phyloP scores from a whole-genome alignment of 2,888 invertebrate species.

The Coenonympha glycerion region DNA sequence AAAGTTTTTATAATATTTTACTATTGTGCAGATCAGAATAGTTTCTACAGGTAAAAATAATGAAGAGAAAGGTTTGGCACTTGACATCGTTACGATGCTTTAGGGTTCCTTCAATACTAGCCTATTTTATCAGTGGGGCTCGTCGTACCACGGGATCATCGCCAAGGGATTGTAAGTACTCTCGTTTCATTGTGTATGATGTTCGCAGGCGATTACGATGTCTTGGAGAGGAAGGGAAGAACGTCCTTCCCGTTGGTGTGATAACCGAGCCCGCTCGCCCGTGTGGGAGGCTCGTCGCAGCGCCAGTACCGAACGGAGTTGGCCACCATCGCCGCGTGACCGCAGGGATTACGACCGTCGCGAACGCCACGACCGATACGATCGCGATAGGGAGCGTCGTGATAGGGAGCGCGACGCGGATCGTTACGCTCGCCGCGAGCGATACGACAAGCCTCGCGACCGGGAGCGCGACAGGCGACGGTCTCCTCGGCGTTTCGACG shows the following conservation, averaged over 20 bases:
- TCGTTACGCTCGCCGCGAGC: conserved; percentile 40
- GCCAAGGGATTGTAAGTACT: conserved; percentile 48
- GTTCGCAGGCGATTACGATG: conserved; percentile 65
- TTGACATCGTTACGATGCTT: conserved; percentile 17
- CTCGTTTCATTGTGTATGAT: conserved; percentile 53
- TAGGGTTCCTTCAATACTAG: neutral
- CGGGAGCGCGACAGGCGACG: conserved; percentile 35
- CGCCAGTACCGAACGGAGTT: conserved; percentile 42
- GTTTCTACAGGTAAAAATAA: conserved; percentile 53
- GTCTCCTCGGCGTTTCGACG: conserved; percentile 36
- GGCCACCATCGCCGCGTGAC: conserved; percentile 35
- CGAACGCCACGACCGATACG: conserved; percentile 37
- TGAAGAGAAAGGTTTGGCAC: conserved; percentile 48
- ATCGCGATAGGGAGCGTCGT: conserved; percentile 34
- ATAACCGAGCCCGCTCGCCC: conserved; percentile 49
- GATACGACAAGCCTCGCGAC: conserved; percentile 34
- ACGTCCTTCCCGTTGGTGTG: conserved; percentile 55
- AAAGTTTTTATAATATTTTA: neutral
- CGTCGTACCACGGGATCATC: conserved; percentile 29
- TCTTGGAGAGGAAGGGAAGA: conserved; percentile 66
- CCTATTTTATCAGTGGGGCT: conserved; percentile 13
- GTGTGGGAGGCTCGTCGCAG: conserved; percentile 59
- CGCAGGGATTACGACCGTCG: conserved; percentile 39
- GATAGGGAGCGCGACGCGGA: conserved; percentile 36
- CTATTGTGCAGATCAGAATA: conserved; percentile 8